Conservation (phyloP, 1,140 invertebrate species). For the Drosophila sproati region DNA sequence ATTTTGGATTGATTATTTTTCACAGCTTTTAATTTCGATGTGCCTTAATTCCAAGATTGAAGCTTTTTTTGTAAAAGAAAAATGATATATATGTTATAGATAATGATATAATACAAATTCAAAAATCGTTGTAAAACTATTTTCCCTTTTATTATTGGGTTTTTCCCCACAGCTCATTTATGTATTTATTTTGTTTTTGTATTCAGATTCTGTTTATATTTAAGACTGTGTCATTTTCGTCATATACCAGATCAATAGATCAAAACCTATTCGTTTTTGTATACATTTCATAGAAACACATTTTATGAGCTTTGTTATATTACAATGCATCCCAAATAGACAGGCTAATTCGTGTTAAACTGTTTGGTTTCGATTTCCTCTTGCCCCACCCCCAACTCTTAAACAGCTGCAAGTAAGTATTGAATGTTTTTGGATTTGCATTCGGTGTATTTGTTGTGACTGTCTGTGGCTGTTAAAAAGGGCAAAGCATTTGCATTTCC, state of each 20-base stretch:
- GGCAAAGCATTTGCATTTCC: constrained; percentile 43
- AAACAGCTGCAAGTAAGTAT: neutral
- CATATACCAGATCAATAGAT: too few species aligned
- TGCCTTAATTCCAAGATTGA: neutral
- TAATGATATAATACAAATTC: too few species aligned
- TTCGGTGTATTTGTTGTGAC: neutral
- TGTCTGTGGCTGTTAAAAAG: constrained; percentile 24
- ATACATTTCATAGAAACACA: neutral
- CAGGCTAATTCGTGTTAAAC: neutral
- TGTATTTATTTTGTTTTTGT: too few species aligned
- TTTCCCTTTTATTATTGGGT: too few species aligned
- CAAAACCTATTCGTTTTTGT: neutral
- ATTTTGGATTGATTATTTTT: neutral
- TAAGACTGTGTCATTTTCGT: too few species aligned
- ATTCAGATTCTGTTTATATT: too few species aligned
- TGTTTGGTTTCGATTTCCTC: constrained; percentile 1
- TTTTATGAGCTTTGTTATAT: neutral
- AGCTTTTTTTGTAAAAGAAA: neutral
- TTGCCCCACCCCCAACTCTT: neutral
- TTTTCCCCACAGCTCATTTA: too few species aligned
- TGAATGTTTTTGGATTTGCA: constrained; percentile 10
- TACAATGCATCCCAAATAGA: neutral
- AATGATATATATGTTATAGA: too few species aligned
- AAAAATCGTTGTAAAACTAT: too few species aligned
- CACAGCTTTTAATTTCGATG: neutral